Evolutionary conservation across 2,888 invertebrate species (phyloP).

Genomic region (Baccha elongata): DNA sequence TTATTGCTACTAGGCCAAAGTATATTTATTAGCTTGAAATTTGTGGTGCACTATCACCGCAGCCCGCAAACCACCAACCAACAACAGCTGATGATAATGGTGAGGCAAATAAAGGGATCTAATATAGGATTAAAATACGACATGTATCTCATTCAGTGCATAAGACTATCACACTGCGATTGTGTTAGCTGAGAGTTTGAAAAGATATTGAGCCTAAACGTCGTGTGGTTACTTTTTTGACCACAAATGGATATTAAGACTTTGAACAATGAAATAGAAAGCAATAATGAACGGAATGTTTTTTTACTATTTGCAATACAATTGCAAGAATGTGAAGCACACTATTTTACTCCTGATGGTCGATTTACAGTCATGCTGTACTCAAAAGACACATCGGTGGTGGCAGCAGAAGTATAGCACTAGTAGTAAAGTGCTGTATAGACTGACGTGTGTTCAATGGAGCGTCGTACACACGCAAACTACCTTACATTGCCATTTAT

Average conservation of each 20-base stretch:
- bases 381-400: constrained; percentile 21
- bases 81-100: neutral
- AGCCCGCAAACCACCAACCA: neutral
- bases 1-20: constrained; percentile 40
- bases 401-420: neutral
- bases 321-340: constrained; percentile 33
- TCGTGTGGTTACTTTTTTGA: constrained; percentile 38
- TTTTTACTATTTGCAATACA: constrained; percentile 19
- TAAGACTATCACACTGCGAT: constrained; percentile 25
- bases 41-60: constrained; percentile 25
- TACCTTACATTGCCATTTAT: constrained; percentile 49
- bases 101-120: constrained; percentile 55
- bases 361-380: neutral
- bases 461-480: constrained; percentile 64
- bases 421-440: neutral
- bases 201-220: constrained; percentile 28
- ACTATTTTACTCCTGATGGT: constrained; percentile 18
- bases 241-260: constrained; percentile 48
- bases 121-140: constrained; percentile 25
- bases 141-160: constrained; percentile 14
- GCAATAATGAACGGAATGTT: constrained; percentile 32
- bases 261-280: constrained; percentile 48
- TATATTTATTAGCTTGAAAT: constrained; percentile 24
- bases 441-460: constrained; percentile 58
- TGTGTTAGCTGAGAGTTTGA: neutral